Conservation (phyloP, 2,888 invertebrate species). For the Neocrepidodera transversa region DNA sequence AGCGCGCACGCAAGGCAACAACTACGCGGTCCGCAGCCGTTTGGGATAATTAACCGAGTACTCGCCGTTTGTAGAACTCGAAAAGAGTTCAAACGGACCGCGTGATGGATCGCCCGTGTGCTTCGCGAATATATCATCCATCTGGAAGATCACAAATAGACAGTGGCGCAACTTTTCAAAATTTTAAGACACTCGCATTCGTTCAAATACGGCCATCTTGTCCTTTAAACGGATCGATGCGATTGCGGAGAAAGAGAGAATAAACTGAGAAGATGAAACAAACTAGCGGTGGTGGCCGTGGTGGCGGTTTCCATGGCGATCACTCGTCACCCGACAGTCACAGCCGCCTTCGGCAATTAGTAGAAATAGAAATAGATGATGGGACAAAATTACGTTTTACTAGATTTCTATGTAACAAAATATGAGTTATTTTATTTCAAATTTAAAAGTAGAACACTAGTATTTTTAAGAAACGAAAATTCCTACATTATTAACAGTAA, state of each 20-base stretch:
- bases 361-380: constrained; percentile 59
- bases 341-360: constrained; percentile 60
- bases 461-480: no score
- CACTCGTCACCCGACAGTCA: constrained; percentile 53
- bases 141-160: constrained; percentile 16
- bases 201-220: constrained; percentile 47
- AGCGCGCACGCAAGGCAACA: constrained; percentile 25
- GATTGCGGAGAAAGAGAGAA: constrained; percentile 41
- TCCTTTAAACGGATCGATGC: constrained; percentile 48
- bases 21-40: constrained; percentile 38
- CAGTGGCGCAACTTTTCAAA: no score
- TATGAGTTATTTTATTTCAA: no score
- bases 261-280: constrained; percentile 46
- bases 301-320: constrained; percentile 59
- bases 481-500: no score
- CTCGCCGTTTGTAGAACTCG: constrained; percentile 36
- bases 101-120: constrained; percentile 39
- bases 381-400: no score
- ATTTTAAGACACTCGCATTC: no score
- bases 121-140: constrained; percentile 43
- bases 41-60: constrained; percentile 42
- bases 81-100: constrained; percentile 44
- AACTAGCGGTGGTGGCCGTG: constrained; percentile 35
- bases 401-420: no score
- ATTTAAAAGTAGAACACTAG: no score